phyloP scores from a whole-genome alignment of 2,888 invertebrate species.

The Aphodius sticticus region DNA sequence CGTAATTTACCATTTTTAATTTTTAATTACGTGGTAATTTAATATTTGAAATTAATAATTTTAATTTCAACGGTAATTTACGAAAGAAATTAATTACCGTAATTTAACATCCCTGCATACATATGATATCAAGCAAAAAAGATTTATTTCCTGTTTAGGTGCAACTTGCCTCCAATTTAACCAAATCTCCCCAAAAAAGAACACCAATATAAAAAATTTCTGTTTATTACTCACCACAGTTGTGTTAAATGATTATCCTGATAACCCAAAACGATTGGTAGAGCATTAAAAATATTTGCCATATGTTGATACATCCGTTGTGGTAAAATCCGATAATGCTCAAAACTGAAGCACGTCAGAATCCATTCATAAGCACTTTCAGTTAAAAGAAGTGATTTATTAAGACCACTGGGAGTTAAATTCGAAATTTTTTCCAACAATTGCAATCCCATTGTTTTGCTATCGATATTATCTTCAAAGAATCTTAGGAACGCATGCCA shows the following conservation, averaged over 20 bases:
- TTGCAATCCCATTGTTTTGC: slow-evolving; percentile 44
- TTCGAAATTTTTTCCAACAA: slow-evolving; percentile 42
- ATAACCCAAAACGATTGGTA: slow-evolving; percentile 39
- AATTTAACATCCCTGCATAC: no score
- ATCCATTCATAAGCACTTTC: slow-evolving; percentile 37
- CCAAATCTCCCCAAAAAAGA: not conserved
- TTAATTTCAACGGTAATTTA: no score
- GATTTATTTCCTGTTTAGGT: no score
- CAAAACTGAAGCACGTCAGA: slow-evolving; percentile 36
- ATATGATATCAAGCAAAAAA: no score
- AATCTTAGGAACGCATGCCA: slow-evolving; percentile 47
- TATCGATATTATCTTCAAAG: slow-evolving; percentile 42
- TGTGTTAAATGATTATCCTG: not conserved
- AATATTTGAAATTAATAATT: no score
- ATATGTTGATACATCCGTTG: slow-evolving; percentile 18
- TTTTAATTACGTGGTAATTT: no score
- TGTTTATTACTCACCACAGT: not conserved
- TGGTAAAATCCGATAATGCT: slow-evolving; percentile 34
- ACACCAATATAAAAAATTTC: slow-evolving; percentile 32
- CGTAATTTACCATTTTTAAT: no score
- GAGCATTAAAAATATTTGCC: slow-evolving; percentile 42
- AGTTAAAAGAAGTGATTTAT: not conserved
- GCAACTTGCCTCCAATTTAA: no score
- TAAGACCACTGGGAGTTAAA: not conserved
- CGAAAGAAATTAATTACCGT: no score